These are phyloP conservation scores for Parnassius apollo DNA, from an alignment of 2,888 invertebrate genomes.

Conservation along the genomic window DNA sequence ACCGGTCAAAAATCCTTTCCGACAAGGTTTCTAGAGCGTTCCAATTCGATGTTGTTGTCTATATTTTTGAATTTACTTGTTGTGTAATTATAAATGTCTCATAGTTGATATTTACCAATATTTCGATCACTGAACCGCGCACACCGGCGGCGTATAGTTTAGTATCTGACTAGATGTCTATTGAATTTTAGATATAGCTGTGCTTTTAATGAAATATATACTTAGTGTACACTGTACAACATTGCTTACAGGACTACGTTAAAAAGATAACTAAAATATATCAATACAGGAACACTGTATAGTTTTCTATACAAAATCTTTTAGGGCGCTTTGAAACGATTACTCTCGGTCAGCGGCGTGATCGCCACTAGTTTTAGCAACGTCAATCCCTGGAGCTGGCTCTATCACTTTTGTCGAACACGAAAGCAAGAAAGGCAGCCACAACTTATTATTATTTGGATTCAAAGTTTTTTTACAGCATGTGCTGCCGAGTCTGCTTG, in stretches of 20 bases:
- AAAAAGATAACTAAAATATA: too few species aligned
- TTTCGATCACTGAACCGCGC: constrained; percentile 77
- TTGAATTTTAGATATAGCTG: constrained; percentile 41
- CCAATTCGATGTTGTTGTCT: constrained; percentile 70
- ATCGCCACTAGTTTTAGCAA: too few species aligned
- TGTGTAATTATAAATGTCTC: constrained; percentile 78
- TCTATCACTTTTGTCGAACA: too few species aligned
- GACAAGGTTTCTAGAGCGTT: constrained; percentile 86
- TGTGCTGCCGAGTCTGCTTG: too few species aligned
- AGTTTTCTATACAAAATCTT: constrained; percentile 1
- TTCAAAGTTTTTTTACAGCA: too few species aligned
- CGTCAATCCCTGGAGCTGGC: too few species aligned
- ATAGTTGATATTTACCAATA: constrained; percentile 53
- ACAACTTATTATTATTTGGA: too few species aligned
- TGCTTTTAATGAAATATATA: constrained; percentile 54
- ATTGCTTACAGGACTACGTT: constrained; percentile 31
- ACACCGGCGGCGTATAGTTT: constrained; percentile 53
- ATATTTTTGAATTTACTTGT: constrained; percentile 75
- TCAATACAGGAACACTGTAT: neutral
- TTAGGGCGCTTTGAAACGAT: too few species aligned
- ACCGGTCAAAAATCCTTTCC: constrained; percentile 80
- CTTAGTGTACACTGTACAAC: constrained; percentile 27
- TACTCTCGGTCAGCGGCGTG: too few species aligned
- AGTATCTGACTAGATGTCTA: constrained; percentile 65
- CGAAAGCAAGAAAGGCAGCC: neutral